Conservation (phyloP, 1,140 invertebrate species). For the Drosophila tristis region DNA sequence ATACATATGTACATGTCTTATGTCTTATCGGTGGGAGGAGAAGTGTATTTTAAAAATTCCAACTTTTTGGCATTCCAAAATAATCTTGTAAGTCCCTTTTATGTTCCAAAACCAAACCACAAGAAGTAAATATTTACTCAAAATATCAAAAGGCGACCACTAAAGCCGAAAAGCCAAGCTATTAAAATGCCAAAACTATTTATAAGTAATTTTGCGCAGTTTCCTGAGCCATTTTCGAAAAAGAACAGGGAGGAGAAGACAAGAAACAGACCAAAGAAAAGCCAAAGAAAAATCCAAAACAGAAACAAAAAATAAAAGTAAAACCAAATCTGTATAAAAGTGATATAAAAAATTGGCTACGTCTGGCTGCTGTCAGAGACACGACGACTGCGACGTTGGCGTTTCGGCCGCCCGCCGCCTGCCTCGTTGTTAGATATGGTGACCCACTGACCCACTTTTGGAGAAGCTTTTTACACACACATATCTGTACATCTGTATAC, state of each 20-base stretch:
- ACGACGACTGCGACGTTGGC: conserved; percentile 26
- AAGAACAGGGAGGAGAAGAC: conserved; percentile 28
- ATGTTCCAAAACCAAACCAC: conserved; percentile 30
- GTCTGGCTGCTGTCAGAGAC: conserved; percentile 61
- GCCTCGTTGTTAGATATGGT: conserved; percentile 82
- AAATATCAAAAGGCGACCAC: conserved; percentile 21
- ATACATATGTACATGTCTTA: conserved; percentile 27
- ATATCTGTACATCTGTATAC: conserved; percentile 9
- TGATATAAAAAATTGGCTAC: conserved; percentile 46
- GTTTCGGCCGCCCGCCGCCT: conserved; percentile 30
- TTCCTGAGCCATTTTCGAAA: conserved; percentile 28
- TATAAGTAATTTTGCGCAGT: conserved; percentile 27
- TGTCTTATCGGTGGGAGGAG: background rate
- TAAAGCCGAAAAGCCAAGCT: conserved; percentile 12
- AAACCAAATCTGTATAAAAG: conserved; percentile 35
- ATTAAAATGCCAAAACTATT: conserved; percentile 62
- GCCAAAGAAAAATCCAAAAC: conserved; percentile 6
- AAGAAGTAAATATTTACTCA: conserved; percentile 39
- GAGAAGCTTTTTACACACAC: conserved; percentile 69
- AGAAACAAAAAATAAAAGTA: conserved; percentile 18
- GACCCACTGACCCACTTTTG: conserved; percentile 84
- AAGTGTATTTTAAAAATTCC: conserved; percentile 3
- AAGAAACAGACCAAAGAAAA: conserved; percentile 34
- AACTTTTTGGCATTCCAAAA: conserved; percentile 3
- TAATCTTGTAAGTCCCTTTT: conserved; percentile 10